phyloP scores from a whole-genome alignment of 2,797 vertebrate genomes.

The Eulemur rubriventer region DNA sequence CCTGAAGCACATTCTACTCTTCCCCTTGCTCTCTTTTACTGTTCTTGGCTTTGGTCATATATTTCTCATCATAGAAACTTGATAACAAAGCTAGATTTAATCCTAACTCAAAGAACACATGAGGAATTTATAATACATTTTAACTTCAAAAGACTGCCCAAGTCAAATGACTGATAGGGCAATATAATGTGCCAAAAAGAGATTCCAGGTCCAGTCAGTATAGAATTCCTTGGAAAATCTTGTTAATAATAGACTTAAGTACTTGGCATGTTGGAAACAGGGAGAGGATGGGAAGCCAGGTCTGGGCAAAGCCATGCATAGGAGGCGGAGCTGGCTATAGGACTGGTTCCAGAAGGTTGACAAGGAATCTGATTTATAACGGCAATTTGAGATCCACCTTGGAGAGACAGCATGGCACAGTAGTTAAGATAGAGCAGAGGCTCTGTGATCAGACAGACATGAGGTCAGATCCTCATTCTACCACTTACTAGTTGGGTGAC shows the following conservation, averaged over 20 bases:
- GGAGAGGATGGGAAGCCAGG: neutral
- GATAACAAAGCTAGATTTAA: conserved; percentile 4
- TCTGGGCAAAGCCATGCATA: neutral
- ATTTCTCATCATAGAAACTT: neutral
- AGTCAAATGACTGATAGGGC: neutral
- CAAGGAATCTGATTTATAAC: neutral
- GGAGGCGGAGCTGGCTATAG: neutral
- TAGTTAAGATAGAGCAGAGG: neutral
- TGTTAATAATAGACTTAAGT: neutral
- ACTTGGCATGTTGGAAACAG: neutral
- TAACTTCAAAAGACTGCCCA: neutral
- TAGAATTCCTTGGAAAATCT: conserved; percentile 3
- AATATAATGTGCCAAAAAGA: neutral
- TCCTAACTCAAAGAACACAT: neutral
- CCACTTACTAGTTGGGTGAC: neutral
- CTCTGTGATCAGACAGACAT: neutral
- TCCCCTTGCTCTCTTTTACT: neutral
- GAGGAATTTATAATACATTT: conserved; percentile 40
- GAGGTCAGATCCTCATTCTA: neutral
- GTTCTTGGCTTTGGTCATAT: neutral
- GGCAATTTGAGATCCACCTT: neutral
- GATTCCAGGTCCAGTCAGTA: neutral
- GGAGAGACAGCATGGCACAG: neutral
- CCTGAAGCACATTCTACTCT: neutral
- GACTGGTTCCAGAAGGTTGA: neutral